phyloP scores from a whole-genome alignment of 2,113 vertebrate genomes.

The Candoia aspera region DNA sequence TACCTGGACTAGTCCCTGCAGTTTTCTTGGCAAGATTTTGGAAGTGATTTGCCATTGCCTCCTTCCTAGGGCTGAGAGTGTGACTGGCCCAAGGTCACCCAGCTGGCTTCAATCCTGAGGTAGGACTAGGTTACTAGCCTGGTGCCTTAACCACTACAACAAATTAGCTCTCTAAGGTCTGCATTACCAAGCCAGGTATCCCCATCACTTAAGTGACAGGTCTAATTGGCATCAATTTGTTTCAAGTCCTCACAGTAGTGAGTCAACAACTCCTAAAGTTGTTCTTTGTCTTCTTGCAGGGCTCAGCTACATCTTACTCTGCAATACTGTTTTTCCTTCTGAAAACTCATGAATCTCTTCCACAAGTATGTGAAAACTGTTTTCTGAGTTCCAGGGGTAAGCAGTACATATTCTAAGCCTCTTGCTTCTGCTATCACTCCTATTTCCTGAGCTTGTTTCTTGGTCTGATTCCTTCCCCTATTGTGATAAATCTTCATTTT shows the following conservation, averaged over 20 bases:
- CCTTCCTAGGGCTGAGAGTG: background rate
- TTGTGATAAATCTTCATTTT: background rate
- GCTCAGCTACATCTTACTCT: background rate
- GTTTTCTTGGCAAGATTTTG: background rate
- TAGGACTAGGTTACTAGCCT: background rate
- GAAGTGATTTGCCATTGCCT: background rate
- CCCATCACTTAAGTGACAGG: background rate
- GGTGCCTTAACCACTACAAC: background rate
- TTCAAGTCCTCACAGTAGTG: background rate
- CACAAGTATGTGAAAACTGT: background rate
- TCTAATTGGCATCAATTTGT: background rate
- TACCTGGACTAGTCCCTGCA: background rate
- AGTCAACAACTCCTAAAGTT: background rate
- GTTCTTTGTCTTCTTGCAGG: background rate
- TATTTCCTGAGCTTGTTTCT: background rate
- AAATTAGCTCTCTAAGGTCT: background rate
- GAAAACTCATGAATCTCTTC: background rate
- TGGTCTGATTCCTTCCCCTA: background rate
- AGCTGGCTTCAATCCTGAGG: background rate
- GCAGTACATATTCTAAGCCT: no score
- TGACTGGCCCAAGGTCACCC: background rate
- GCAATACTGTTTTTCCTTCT: background rate
- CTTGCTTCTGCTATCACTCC: background rate
- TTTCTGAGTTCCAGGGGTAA: no score
- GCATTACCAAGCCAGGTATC: background rate